These are phyloP conservation scores for Poecilia wingei DNA, from an alignment of 2,797 vertebrate species.

Conservation along the genomic window DNA sequence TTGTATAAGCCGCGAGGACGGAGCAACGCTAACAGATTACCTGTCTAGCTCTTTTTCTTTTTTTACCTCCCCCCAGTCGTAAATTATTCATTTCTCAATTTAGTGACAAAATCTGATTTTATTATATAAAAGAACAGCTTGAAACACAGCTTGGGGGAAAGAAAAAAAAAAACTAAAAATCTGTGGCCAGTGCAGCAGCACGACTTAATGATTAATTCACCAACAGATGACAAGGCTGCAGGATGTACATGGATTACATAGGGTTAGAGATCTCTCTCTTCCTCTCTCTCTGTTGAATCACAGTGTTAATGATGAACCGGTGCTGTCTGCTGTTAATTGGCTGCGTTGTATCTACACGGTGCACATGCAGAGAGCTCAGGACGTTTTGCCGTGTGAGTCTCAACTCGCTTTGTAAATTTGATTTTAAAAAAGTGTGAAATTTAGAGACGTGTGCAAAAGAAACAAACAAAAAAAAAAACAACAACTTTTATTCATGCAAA, in stretches of 20 bases:
- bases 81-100: conserved; percentile 7
- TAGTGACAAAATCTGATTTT: conserved; percentile 11
- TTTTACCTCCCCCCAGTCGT: too few species aligned
- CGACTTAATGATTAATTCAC: conserved; percentile 74
- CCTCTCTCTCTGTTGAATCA: conserved; percentile 6
- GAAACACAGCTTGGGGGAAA: conserved; percentile 55
- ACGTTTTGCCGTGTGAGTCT: conserved; percentile 21
- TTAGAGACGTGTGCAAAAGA: neutral
- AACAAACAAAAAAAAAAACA: too few species aligned
- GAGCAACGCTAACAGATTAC: neutral
- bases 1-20: neutral
- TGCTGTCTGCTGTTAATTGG: conserved; percentile 50
- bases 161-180: conserved; percentile 1
- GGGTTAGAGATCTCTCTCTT: conserved; percentile 53
- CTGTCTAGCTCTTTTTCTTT: neutral
- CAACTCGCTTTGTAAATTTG: neutral
- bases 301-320: conserved; percentile 58
- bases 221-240: conserved; percentile 69
- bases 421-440: neutral
- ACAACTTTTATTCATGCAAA: neutral
- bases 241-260: conserved; percentile 66
- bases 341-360: conserved; percentile 24
- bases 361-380: neutral
- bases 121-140: conserved; percentile 64
- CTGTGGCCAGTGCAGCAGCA: conserved; percentile 48